phyloP scores from a whole-genome alignment of 2,888 invertebrate species.

The Agonopterix alstromeriana region DNA sequence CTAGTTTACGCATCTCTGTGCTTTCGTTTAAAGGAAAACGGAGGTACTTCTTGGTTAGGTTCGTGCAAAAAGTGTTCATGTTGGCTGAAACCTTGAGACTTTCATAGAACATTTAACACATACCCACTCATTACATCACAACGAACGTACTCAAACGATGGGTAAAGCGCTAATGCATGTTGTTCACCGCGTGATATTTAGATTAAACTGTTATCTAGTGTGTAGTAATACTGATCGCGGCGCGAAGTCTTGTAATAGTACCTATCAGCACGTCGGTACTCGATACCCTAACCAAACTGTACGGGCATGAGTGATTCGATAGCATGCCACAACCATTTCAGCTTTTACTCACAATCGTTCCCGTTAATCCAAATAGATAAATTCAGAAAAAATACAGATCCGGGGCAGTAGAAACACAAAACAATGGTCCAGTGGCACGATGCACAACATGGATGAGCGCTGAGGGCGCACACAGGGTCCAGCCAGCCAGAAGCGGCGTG shows the following conservation, averaged over 20 bases:
- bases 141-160: slow-evolving; percentile 11
- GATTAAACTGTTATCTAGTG: slow-evolving; percentile 66
- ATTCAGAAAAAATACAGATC: slow-evolving; percentile 17
- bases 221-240: slow-evolving; percentile 52
- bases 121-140: slow-evolving; percentile 3
- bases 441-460: slow-evolving; percentile 12
- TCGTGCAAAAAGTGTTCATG: slow-evolving; percentile 27
- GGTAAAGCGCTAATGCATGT: slow-evolving; percentile 61
- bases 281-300: slow-evolving; percentile 14
- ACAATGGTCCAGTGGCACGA: slow-evolving; percentile 54
- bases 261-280: slow-evolving; percentile 9
- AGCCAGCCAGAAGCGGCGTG: slow-evolving; percentile 13
- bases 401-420: slow-evolving; percentile 33
- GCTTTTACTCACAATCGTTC: slow-evolving; percentile 11
- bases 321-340: slow-evolving; percentile 31
- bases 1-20: background rate
- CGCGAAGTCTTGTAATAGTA: slow-evolving; percentile 22
- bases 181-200: slow-evolving; percentile 60
- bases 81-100: slow-evolving; percentile 37
- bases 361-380: slow-evolving; percentile 6
- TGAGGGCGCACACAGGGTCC: slow-evolving; percentile 6
- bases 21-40: background rate
- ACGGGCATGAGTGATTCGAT: slow-evolving; percentile 45
- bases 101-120: slow-evolving; percentile 38
- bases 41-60: background rate